A percentile compares a stretch with the other conserved stretches of the same genome.
Conservation (phyloP, 2,113 vertebrate genomes). For the Struthio camelus region DNA sequence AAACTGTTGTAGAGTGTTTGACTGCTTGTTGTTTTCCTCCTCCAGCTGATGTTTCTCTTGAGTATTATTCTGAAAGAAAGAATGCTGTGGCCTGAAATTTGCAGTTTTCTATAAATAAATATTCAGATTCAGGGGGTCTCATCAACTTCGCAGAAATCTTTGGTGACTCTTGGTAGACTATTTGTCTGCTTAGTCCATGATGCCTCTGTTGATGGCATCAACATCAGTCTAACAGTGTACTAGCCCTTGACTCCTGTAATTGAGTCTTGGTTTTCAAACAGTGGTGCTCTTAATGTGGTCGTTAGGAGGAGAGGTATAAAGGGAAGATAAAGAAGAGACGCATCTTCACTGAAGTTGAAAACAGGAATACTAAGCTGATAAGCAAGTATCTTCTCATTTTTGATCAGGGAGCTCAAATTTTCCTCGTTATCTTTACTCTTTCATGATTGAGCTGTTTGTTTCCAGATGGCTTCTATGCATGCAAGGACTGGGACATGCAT, state of each 20-base stretch:
- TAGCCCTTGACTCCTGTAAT: not conserved
- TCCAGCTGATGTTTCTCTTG: not conserved
- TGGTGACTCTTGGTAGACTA: not conserved
- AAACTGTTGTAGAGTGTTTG: not conserved
- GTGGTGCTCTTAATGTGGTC: not conserved
- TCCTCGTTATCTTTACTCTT: constrained; percentile 5
- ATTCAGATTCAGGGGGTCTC: fast-evolving
- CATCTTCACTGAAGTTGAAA: not conserved
- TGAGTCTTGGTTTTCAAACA: not conserved
- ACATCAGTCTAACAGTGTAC: fast-evolving
- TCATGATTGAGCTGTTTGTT: constrained; percentile 61
- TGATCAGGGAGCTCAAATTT: not conserved
- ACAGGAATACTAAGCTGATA: not conserved
- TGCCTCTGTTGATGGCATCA: not conserved
- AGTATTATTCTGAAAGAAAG: not conserved
- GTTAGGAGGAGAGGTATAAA: not conserved
- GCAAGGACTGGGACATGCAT: not conserved
- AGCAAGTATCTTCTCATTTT: not conserved
- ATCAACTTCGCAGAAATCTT: not conserved
- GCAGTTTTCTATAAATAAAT: not conserved
- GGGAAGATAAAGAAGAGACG: not conserved
- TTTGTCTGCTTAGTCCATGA: fast-evolving
- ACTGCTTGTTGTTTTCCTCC: not conserved
- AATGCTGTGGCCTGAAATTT: not conserved
- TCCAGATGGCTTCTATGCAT: constrained; percentile 36